These are phyloP conservation scores for Actinia equina DNA, from an alignment of 64 coral and sea anemone genomes.

Conservation along the genomic window DNA sequence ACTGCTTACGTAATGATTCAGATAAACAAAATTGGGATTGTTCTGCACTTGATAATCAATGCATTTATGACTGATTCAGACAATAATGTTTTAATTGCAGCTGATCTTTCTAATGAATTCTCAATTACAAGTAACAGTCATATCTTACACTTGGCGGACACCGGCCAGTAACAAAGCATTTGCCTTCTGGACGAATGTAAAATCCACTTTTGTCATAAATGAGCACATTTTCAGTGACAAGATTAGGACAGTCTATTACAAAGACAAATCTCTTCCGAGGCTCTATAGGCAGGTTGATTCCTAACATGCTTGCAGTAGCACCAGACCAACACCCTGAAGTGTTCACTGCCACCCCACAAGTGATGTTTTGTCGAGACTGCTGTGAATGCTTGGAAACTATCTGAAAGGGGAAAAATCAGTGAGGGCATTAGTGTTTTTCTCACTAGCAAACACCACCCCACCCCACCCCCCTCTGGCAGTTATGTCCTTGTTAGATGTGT, in stretches of 20 bases:
- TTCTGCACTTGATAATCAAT: no score
- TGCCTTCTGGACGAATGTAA: slow-evolving; percentile 69
- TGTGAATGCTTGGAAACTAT: not conserved
- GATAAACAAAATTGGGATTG: no score
- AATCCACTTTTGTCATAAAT: slow-evolving; percentile 49
- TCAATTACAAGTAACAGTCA: not conserved
- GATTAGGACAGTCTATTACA: slow-evolving; percentile 79
- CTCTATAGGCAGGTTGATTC: slow-evolving; percentile 62
- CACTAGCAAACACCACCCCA: no score
- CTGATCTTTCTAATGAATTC: not conserved
- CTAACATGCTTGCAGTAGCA: slow-evolving; percentile 55
- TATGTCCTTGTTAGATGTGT: no score
- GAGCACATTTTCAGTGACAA: slow-evolving; percentile 27
- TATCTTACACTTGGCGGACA: slow-evolving; percentile 33
- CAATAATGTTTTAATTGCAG: no score
- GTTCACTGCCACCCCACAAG: slow-evolving; percentile 67
- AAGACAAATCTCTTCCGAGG: slow-evolving; percentile 75
- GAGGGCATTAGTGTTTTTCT: no score
- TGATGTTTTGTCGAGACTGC: slow-evolving; percentile 23
- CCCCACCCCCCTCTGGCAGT: no score
- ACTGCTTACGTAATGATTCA: no score
- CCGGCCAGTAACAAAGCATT: slow-evolving; percentile 34
- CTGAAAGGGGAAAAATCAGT: not conserved
- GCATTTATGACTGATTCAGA: no score
- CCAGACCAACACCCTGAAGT: slow-evolving; percentile 70